phyloP scores from a whole-genome alignment of 2,888 invertebrate species.

The Drosophila pseudotalamancana region DNA sequence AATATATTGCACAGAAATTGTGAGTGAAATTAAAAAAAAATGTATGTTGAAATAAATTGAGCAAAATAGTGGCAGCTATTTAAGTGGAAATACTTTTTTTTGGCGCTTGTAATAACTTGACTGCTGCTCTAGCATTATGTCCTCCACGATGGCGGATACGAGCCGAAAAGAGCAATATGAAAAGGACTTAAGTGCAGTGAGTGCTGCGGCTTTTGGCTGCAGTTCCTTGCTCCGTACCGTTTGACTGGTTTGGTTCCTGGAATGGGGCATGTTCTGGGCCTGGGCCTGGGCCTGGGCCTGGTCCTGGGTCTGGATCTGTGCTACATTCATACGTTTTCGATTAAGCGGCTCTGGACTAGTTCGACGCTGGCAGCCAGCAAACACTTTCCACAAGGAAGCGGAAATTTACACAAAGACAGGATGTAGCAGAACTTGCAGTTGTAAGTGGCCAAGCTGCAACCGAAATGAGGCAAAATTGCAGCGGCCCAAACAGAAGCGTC shows the following conservation, averaged over 20 bases:
- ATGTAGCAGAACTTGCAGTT: conserved; percentile 69
- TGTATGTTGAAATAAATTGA: conserved; percentile 74
- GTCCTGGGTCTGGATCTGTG: conserved; percentile 25
- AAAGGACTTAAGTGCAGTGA: conserved; percentile 62
- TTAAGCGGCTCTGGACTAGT: conserved; percentile 57
- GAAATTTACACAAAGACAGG: conserved; percentile 78
- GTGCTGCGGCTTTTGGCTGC: conserved; percentile 51
- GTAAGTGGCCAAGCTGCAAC: conserved; percentile 54
- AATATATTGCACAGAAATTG: conserved; percentile 46
- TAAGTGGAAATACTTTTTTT: conserved; percentile 77
- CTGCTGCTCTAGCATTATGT: conserved; percentile 25
- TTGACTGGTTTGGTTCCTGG: not conserved
- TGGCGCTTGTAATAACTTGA: conserved; percentile 73
- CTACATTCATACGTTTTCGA: conserved; percentile 77
- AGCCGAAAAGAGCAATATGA: conserved; percentile 57
- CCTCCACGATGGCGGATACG: conserved; percentile 13
- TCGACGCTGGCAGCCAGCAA: conserved; percentile 42
- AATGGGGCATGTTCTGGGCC: conserved; percentile 18
- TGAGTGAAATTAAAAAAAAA: conserved; percentile 60
- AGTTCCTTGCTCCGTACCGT: not conserved
- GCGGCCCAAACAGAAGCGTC: conserved; percentile 38
- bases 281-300: not conserved
- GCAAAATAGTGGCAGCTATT: conserved; percentile 79
- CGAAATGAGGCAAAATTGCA: conserved; percentile 69
- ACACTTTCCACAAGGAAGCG: conserved; percentile 61